A percentile compares a stretch with the other conserved stretches of the same genome.
Evolutionary conservation across 53 echinoderm and acorn worm species (phyloP).

Genomic region (Paracentrotus lividus): DNA sequence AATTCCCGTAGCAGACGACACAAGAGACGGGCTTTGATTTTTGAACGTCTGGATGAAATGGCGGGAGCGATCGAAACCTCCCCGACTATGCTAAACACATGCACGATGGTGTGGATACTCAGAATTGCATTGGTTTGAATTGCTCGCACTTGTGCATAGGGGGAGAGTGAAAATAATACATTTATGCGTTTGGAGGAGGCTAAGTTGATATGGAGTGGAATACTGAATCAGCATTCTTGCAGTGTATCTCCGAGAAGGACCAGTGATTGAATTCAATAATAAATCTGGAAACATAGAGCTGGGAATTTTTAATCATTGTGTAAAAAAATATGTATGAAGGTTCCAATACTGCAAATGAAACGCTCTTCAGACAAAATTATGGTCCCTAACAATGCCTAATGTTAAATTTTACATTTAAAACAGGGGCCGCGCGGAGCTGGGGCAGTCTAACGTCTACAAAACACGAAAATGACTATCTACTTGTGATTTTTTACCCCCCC

Average conservation of each 20-base stretch:
- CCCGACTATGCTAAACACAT: slow-evolving; percentile 19
- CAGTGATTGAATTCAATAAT: not conserved
- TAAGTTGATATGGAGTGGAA: not conserved
- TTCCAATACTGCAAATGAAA: no score
- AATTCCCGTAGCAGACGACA: not conserved
- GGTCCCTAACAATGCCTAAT: no score
- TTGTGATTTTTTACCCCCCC: no score
- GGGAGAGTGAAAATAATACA: not conserved
- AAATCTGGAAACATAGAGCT: not conserved
- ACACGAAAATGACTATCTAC: no score
- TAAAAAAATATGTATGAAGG: no score
- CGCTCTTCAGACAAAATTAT: no score
- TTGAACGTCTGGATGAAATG: not conserved
- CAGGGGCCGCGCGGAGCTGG: no score
- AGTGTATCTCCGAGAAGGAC: not conserved
- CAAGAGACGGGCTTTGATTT: not conserved
- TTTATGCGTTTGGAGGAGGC: not conserved
- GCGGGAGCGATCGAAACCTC: slow-evolving; percentile 14
- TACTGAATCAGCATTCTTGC: not conserved
- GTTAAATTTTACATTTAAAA: no score
- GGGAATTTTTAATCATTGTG: no score
- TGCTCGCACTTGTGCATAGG: slow-evolving; percentile 1
- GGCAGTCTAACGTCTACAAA: no score
- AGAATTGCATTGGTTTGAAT: slow-evolving; percentile 3
- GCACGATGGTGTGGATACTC: not conserved